Percentiles rank a stretch among this genome's conserved stretches.
Evolutionary conservation across 2,113 vertebrate species (phyloP).

Genomic region (Prinia subflava): DNA sequence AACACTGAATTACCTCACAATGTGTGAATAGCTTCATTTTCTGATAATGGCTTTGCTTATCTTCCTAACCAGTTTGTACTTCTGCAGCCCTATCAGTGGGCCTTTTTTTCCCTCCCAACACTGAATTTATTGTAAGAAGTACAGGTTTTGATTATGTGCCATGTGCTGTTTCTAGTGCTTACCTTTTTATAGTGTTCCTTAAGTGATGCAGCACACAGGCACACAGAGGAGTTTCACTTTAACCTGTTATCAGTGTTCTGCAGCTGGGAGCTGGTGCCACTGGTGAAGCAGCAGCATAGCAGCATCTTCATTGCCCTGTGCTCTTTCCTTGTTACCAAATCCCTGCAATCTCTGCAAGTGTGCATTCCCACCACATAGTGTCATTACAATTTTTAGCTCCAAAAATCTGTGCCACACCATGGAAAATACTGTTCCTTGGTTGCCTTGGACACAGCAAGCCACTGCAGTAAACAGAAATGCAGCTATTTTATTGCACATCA

Average conservation of each 20-base stretch:
- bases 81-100: neutral
- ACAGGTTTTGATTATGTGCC: neutral
- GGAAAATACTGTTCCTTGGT: neutral
- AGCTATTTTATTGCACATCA: neutral
- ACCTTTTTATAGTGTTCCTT: neutral
- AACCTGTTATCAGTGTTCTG: neutral
- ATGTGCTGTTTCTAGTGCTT: neutral
- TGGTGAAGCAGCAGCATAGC: neutral
- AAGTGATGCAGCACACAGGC: neutral
- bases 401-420: neutral
- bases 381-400: neutral
- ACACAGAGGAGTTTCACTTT: neutral
- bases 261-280: neutral
- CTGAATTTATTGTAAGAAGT: neutral
- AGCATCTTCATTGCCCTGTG: neutral
- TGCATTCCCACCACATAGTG: neutral
- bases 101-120: accelerated
- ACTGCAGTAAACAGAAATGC: neutral
- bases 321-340: neutral
- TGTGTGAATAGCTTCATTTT: neutral
- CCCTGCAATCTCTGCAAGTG: neutral
- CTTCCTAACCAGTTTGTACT: neutral
- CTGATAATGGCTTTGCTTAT: neutral
- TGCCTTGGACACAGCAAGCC: neutral
- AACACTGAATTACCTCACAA: neutral